Base-by-base conservation (phyloP, 2,113 vertebrate species). In the Mobula birostris region DNA sequence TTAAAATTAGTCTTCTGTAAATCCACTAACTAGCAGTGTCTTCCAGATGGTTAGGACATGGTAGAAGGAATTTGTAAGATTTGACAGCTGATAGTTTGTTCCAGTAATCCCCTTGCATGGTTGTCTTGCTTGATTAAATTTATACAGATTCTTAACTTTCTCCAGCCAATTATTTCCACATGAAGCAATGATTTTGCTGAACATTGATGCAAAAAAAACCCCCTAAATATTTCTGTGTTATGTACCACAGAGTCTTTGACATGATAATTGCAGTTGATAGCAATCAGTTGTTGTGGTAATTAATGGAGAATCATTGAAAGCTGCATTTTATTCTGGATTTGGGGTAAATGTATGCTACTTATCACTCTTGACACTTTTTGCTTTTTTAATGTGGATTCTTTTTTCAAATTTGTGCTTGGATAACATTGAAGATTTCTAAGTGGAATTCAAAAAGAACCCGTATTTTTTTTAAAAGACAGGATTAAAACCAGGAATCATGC, bases 11-110 rank as follows among this genome's bases (percentile, higher is more conserved):
- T 70, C 36, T 36, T 70, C 14, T 72, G 32, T 74, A 36, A 74
- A 19, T 74, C 19, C 90, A 93, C 36, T 93, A 92, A 74, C 70
- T 74, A 36, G 21, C 90, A 93, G 19, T 40, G 32, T 93, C 63
- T 70, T 92, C 88, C 88, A 40, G 32, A 36, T 92, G 88, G 90
- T 36, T 93, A 48, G 90, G 74, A 74, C 70, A 21, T 21, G 32
- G 19, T 17, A 24, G 17, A 27, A 74, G 70, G 68, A 66, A 93
- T 48, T 93, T 14, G 36, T 93, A 68, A 72, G 90, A 56, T 93
- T 93, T 93, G 90, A 72, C 90, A 93, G 68, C 32, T 27, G 90
- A 56, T 93, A 93, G 32, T 93, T 93, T 93, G 83, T 61, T 87
- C 27, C 36, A 48, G 70, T 72, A 66, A 93, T 93, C 68, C 21